Percentiles rank a stretch among this genome's conserved stretches.
phyloP scores from a whole-genome alignment of 2,888 invertebrate genomes.

The Trachelus iudaicus region DNA sequence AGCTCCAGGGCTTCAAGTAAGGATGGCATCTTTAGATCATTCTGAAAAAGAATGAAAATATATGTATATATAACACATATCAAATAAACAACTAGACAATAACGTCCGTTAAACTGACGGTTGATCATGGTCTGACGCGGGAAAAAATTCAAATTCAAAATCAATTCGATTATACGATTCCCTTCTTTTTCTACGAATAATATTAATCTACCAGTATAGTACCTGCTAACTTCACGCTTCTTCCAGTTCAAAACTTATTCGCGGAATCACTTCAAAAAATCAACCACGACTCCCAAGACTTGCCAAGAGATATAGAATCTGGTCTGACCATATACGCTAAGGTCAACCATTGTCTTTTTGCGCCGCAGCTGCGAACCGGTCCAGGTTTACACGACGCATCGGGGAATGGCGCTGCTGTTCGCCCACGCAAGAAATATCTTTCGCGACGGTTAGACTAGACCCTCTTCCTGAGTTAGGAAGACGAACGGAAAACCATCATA shows the following conservation, averaged over 20 bases:
- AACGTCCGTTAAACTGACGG: background rate
- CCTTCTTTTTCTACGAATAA: background rate
- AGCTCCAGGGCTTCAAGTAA: slow-evolving; percentile 89
- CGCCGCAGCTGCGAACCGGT: slow-evolving; percentile 41
- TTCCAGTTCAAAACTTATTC: background rate
- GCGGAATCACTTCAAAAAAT: background rate
- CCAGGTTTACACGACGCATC: slow-evolving; percentile 20
- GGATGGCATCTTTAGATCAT: slow-evolving; percentile 78
- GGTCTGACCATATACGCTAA: slow-evolving; percentile 57
- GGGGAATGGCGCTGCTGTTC: slow-evolving; percentile 15
- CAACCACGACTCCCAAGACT: slow-evolving; percentile 13
- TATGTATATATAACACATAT: background rate
- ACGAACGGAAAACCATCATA: background rate
- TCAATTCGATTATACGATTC: background rate
- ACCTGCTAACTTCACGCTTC: background rate
- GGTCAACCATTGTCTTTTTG: slow-evolving; percentile 54
- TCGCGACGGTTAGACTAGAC: background rate
- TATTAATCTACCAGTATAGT: background rate
- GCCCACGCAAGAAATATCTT: slow-evolving; percentile 23
- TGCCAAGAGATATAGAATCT: slow-evolving; percentile 40
- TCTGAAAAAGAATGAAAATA: background rate
- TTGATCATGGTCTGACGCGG: background rate
- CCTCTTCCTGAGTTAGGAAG: background rate
- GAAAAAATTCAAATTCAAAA: background rate
- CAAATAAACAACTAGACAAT: background rate